A percentile compares a stretch with the other conserved stretches of the same genome.
phyloP scores from a whole-genome alignment of 2,797 vertebrate species.

The Octomys mimax region DNA sequence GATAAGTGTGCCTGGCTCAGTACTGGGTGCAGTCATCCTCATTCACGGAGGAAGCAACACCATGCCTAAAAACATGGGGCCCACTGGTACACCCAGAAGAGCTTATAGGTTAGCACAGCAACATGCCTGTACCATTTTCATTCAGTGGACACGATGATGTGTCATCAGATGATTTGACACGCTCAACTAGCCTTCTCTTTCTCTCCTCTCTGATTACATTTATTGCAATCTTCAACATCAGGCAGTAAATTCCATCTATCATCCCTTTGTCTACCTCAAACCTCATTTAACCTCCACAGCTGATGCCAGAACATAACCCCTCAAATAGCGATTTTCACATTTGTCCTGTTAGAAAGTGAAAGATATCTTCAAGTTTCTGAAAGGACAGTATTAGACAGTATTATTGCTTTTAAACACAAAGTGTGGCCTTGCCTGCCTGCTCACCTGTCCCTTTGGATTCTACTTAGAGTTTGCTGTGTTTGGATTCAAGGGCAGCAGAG shows the following conservation, averaged over 20 bases:
- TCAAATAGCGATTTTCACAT: slow-evolving; percentile 8
- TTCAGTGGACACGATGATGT: neutral
- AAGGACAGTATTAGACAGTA: slow-evolving; percentile 39
- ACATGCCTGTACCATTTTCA: neutral
- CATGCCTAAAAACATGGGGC: neutral
- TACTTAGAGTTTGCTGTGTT: neutral
- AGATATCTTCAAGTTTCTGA: slow-evolving; percentile 51
- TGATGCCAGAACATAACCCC: neutral
- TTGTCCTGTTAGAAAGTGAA: neutral
- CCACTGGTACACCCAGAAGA: neutral
- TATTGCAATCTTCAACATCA: neutral
- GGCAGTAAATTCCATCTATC: slow-evolving; percentile 20
- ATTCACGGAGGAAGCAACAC: neutral
- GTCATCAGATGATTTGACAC: neutral
- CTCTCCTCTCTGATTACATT: neutral
- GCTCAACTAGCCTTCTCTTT: neutral
- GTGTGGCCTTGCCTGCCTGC: neutral
- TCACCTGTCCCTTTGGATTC: neutral
- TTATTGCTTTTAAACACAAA: slow-evolving; percentile 21
- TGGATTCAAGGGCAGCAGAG: slow-evolving; percentile 21
- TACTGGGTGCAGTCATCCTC: neutral
- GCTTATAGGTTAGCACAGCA: neutral
- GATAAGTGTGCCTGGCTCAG: neutral
- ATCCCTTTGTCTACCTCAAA: neutral
- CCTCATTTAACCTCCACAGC: slow-evolving; percentile 9